Evolutionary conservation across 2,797 vertebrate species (phyloP).

Genomic region (Aotus griseimembra): DNA sequence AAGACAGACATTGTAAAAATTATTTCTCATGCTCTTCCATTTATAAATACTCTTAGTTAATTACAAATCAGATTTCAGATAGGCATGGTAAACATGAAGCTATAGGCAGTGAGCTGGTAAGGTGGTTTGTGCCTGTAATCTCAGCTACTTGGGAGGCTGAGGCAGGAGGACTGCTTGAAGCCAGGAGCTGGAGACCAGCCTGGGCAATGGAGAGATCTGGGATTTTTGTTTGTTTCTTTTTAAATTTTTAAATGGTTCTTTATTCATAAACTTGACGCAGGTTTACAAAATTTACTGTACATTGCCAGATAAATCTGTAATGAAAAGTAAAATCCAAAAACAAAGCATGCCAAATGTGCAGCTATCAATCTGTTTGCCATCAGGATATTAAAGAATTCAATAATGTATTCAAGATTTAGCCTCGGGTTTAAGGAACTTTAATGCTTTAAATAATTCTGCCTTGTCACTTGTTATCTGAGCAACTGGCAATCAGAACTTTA

Average conservation of each 20-base stretch:
- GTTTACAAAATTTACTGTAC: conserved; percentile 99
- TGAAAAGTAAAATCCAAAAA: conserved; percentile 87
- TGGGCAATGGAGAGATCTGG: background rate
- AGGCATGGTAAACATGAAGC: background rate
- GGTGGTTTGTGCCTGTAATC: background rate
- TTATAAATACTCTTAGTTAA: background rate
- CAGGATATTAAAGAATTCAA: background rate
- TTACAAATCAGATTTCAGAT: background rate
- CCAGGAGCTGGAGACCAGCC: background rate
- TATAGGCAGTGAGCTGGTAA: background rate
- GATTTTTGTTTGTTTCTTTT: background rate
- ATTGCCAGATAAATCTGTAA: conserved; percentile 96
- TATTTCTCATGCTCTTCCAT: background rate
- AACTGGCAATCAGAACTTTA: background rate
- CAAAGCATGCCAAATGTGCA: conserved; percentile 92
- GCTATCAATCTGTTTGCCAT: background rate
- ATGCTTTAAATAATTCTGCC: background rate
- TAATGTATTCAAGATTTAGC: background rate
- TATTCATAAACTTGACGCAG: conserved; percentile 99
- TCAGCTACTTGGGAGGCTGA: background rate
- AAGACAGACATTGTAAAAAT: background rate
- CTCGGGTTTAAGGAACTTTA: background rate
- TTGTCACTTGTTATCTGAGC: background rate
- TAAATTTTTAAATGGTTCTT: conserved; percentile 94
- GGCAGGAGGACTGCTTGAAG: background rate